Evolutionary conservation across 2,888 invertebrate genomes (phyloP).

Genomic region (Acanthosoma haemorrhoidale): DNA sequence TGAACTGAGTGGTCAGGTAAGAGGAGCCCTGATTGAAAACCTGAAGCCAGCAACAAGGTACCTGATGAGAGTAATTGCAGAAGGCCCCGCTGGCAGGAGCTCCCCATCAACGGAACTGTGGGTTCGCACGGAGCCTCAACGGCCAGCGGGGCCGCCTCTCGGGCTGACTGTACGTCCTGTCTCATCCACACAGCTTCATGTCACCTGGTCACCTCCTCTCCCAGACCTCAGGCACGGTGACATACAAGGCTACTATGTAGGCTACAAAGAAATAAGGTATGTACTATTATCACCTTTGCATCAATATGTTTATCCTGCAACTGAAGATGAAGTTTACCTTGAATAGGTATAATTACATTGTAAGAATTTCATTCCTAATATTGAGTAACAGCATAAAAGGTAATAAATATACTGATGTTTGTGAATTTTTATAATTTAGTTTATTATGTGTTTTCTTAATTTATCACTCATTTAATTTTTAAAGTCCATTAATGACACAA

Average conservation of each 20-base stretch:
- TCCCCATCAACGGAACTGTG: conserved; percentile 59
- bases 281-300: background rate
- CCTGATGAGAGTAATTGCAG: conserved; percentile 64
- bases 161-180: conserved; percentile 63
- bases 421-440: too few relatives aligned
- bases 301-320: too few relatives aligned
- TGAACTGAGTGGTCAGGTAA: conserved; percentile 60
- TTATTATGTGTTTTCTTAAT: too few relatives aligned
- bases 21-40: conserved; percentile 60
- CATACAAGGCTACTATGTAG: conserved; percentile 70
- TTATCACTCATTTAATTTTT: too few relatives aligned
- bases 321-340: too few relatives aligned
- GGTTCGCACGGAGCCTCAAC: conserved; percentile 63
- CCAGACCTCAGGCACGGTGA: conserved; percentile 66
- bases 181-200: conserved; percentile 65
- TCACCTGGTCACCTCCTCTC: conserved; percentile 69
- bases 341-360: too few relatives aligned
- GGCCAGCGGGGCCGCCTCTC: conserved; percentile 64
- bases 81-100: conserved; percentile 65
- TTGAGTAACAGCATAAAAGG: too few relatives aligned
- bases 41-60: conserved; percentile 67
- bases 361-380: too few relatives aligned
- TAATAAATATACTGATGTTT: too few relatives aligned
- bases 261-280: conserved; percentile 53
- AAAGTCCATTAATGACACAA: too few relatives aligned